A percentile compares a stretch with the other conserved stretches of the same genome.
Conservation (phyloP, 2,888 invertebrate genomes). For the Caenorhabditis drosophilae region DNA sequence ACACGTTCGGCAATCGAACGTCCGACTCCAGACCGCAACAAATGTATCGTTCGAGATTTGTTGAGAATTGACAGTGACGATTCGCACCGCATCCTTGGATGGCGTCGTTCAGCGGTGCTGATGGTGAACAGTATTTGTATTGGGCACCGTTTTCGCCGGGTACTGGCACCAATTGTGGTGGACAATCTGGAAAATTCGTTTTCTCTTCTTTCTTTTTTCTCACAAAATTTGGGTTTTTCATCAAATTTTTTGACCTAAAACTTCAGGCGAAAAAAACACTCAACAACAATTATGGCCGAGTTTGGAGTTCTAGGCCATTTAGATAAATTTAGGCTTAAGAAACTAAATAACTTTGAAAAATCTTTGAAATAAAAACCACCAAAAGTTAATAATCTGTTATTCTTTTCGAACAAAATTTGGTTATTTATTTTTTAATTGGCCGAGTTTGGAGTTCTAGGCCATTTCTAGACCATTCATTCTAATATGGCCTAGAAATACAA, state of each 20-base stretch:
- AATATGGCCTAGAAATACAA: constrained; percentile 1
- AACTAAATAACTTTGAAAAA: too few species aligned
- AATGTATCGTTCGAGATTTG: constrained; percentile 64
- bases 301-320: too few species aligned
- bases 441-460: too few species aligned
- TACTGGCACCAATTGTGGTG: constrained; percentile 67
- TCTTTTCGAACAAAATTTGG: too few species aligned
- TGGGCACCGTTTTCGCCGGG: constrained; percentile 66
- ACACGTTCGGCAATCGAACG: constrained; percentile 66
- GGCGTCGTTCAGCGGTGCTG: constrained; percentile 65
- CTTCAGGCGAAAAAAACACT: too few species aligned
- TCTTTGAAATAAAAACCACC: too few species aligned
- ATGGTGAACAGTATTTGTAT: constrained; percentile 67
- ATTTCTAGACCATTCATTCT: background rate
- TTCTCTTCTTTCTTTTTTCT: too few species aligned
- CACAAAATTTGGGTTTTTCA: background rate
- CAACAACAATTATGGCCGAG: too few species aligned
- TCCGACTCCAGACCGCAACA: constrained; percentile 67
- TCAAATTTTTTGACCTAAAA: too few species aligned
- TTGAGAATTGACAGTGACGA: constrained; percentile 66
- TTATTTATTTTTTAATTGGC: too few species aligned
- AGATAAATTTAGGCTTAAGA: too few species aligned
- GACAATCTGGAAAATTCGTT: constrained; percentile 57
- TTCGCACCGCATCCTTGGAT: constrained; percentile 68
- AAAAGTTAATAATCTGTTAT: too few species aligned